phyloP scores from a whole-genome alignment of 2,797 vertebrate genomes.

The Apogon talboti region DNA sequence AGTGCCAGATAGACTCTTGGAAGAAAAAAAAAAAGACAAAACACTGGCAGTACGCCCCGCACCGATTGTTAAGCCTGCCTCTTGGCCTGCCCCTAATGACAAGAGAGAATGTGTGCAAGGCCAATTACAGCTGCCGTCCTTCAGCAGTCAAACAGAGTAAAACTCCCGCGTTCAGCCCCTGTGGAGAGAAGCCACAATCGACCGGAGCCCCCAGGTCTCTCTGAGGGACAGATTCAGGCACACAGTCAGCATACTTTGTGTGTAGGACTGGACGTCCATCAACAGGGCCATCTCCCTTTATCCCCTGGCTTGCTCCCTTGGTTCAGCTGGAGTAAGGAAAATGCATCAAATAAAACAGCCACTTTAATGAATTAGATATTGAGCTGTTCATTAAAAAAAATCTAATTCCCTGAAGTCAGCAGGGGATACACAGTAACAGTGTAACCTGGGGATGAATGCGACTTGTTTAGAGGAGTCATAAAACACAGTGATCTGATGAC shows the following conservation, averaged over 20 bases:
- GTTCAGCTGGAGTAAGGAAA: conserved; percentile 83
- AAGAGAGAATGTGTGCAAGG: conserved; percentile 61
- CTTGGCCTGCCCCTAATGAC: conserved; percentile 77
- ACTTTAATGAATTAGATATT: conserved; percentile 90
- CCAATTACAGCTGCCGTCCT: conserved; percentile 77
- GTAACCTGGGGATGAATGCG: conserved; percentile 68
- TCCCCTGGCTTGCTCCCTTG: conserved; percentile 84
- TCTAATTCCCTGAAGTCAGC: conserved; percentile 81
- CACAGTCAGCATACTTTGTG: conserved; percentile 41
- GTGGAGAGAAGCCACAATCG: conserved; percentile 70
- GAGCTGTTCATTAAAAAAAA: conserved; percentile 86
- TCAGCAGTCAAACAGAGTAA: conserved; percentile 75
- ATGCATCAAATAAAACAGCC: conserved; percentile 84
- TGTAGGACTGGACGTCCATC: conserved; percentile 61
- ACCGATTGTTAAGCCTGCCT: conserved; percentile 71
- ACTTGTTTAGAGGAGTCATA: conserved; percentile 74
- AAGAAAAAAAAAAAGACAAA: conserved; percentile 37
- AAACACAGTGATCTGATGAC: conserved; percentile 75
- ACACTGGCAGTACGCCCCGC: conserved; percentile 53
- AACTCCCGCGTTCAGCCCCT: conserved; percentile 67
- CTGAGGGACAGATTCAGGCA: conserved; percentile 60
- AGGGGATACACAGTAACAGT: conserved; percentile 64
- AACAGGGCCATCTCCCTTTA: conserved; percentile 52
- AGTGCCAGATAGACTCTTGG: conserved; percentile 50
- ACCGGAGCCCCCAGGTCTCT: conserved; percentile 64